A percentile compares a stretch with the other conserved stretches of the same genome.
phyloP scores from a whole-genome alignment of 2,113 vertebrate species.

The Anhinga rufa region DNA sequence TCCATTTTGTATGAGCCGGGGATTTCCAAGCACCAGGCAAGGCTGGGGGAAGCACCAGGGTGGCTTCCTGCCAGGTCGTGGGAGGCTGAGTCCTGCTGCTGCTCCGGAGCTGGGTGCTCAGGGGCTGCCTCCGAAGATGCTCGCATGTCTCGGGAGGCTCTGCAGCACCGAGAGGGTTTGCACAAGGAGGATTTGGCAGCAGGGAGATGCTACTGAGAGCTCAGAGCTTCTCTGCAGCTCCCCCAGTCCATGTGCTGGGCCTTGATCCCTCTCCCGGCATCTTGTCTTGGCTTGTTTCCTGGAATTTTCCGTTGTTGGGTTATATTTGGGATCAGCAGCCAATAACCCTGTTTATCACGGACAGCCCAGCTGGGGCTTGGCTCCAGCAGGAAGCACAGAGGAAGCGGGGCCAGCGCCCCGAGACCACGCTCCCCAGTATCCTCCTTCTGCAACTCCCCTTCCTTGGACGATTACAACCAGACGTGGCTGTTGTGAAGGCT shows the following conservation, averaged over 20 bases:
- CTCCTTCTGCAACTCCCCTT: background rate
- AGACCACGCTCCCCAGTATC: background rate
- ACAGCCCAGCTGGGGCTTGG: conserved; percentile 22
- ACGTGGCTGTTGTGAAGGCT: background rate
- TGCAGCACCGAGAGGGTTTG: fast-evolving
- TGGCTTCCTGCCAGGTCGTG: fast-evolving
- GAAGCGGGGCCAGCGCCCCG: background rate
- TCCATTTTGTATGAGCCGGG: background rate
- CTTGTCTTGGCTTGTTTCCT: conserved; percentile 41
- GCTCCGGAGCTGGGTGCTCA: background rate
- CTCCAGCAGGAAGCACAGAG: background rate
- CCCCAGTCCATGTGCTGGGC: background rate
- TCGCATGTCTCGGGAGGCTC: background rate
- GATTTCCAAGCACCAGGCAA: background rate
- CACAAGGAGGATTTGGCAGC: background rate
- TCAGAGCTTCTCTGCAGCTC: background rate
- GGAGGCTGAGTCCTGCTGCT: background rate
- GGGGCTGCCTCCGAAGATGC: background rate
- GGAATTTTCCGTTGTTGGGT: conserved; percentile 57
- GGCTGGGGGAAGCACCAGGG: background rate
- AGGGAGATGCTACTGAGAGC: background rate
- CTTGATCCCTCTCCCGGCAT: background rate
- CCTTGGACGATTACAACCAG: background rate
- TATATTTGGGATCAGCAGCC: conserved; percentile 36
- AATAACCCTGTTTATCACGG: conserved; percentile 28